Percentiles rank a stretch among this genome's conserved stretches.
These are phyloP conservation scores for Lycopodina hypogea DNA, from an alignment of 37 sponge, comb jelly and placozoan genomes.

Conservation along the genomic window DNA sequence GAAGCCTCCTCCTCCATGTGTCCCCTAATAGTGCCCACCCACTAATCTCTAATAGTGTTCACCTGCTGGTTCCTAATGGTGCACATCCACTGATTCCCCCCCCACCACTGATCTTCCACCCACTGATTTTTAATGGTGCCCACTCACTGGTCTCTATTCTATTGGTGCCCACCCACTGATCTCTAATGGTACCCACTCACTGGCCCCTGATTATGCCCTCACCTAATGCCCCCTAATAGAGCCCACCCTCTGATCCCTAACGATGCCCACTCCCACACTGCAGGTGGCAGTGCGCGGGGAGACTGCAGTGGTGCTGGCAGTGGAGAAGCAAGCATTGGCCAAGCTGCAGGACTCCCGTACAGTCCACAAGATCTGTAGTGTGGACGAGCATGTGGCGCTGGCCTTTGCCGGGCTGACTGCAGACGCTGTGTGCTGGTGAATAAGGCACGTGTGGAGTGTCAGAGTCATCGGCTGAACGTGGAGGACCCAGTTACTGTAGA, in stretches of 20 bases:
- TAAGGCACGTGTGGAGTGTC: slow-evolving; percentile 95
- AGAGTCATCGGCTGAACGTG: slow-evolving; percentile 88
- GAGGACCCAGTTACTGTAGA: slow-evolving; percentile 98
- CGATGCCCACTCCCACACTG: background rate
- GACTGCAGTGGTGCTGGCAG: slow-evolving; percentile 88
- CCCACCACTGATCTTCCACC: too few relatives aligned
- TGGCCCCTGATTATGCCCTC: too few relatives aligned
- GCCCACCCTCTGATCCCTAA: too few relatives aligned
- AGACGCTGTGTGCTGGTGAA: slow-evolving; percentile 97
- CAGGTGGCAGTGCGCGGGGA: slow-evolving; percentile 90
- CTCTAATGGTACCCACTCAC: background rate
- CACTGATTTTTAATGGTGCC: too few relatives aligned
- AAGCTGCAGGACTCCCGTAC: slow-evolving; percentile 97
- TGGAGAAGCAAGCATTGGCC: slow-evolving; percentile 96
- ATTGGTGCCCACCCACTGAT: slow-evolving; percentile 33
- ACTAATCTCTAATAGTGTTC: slow-evolving; percentile 36
- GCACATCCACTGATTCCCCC: background rate
- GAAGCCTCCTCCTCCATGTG: too few relatives aligned
- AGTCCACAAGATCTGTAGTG: slow-evolving; percentile 88
- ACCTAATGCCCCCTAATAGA: too few relatives aligned
- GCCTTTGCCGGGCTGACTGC: slow-evolving; percentile 98
- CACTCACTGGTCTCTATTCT: too few relatives aligned
- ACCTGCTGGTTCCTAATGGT: background rate
- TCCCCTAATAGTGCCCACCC: too few relatives aligned
- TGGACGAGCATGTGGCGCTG: slow-evolving; percentile 97